phyloP scores from a whole-genome alignment of 2,797 vertebrate genomes.

The Botia kubotai region DNA sequence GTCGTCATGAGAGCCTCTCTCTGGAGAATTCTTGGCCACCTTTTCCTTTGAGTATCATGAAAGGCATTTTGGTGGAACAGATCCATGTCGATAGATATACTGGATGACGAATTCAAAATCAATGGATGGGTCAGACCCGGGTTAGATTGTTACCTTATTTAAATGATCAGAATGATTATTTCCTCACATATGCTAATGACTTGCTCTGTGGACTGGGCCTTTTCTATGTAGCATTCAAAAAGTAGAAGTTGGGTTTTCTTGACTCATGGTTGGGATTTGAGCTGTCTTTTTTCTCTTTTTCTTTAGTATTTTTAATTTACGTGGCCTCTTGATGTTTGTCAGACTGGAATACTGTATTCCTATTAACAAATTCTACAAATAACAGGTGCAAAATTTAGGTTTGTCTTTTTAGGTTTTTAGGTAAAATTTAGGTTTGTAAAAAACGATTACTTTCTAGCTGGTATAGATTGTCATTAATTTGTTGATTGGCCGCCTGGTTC shows the following conservation, averaged over 20 bases:
- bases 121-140: conserved; percentile 63
- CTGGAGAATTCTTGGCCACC: conserved; percentile 52
- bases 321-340: too few species aligned
- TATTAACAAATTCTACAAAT: too few species aligned
- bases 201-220: conserved; percentile 42
- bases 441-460: too few species aligned
- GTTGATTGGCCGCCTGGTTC: too few species aligned
- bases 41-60: conserved; percentile 54
- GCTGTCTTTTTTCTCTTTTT: not conserved
- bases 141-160: conserved; percentile 66
- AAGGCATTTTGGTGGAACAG: conserved; percentile 57
- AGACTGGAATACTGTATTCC: too few species aligned
- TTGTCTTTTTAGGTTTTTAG: too few species aligned
- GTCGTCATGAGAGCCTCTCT: conserved; percentile 62
- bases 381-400: too few species aligned
- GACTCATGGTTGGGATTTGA: not conserved
- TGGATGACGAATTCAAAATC: conserved; percentile 71
- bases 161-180: conserved; percentile 67
- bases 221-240: not conserved
- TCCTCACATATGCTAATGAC: conserved; percentile 56
- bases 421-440: too few species aligned
- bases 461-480: too few species aligned
- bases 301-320: not conserved
- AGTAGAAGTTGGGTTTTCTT: not conserved
- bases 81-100: conserved; percentile 67